Percentiles rank a stretch among this genome's conserved stretches.
Conservation (phyloP, 1,140 invertebrate genomes). For the Nomia melanderi region DNA sequence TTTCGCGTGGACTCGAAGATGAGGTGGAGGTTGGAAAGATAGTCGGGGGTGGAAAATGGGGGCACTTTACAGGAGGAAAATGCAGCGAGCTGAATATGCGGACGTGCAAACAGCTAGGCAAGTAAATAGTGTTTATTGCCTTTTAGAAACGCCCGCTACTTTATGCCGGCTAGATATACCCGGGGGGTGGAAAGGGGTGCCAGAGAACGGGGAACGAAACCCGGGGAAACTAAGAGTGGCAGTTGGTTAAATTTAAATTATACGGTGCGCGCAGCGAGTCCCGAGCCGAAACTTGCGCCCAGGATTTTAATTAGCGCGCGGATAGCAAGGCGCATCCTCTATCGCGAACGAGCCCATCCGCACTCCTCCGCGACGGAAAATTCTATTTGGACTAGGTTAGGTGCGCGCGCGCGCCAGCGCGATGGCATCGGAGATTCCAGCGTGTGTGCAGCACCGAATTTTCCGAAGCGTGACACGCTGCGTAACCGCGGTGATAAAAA, state of each 20-base stretch:
- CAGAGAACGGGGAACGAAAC: neutral
- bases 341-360: neutral
- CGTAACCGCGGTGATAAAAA: neutral
- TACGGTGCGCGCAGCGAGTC: constrained; percentile 16
- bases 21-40: no score
- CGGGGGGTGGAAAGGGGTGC: neutral
- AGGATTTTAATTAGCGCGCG: constrained; percentile 41
- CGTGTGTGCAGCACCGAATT: no score
- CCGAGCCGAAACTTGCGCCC: constrained; percentile 20
- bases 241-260: constrained; percentile 49
- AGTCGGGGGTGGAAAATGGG: no score
- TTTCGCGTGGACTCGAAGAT: neutral
- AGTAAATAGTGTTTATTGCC: constrained; percentile 46
- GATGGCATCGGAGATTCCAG: no score
- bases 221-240: constrained; percentile 26
- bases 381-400: neutral
- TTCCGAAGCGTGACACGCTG: no score
- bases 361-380: no score
- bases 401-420: no score
- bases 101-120: constrained; percentile 28
- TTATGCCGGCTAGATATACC: constrained; percentile 4
- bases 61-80: neutral
- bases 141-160: constrained; percentile 33
- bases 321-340: neutral
- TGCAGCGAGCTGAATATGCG: constrained; percentile 27